Conservation (phyloP, 92 coral and sea anemone species). For the Epizoanthus fatuus region DNA sequence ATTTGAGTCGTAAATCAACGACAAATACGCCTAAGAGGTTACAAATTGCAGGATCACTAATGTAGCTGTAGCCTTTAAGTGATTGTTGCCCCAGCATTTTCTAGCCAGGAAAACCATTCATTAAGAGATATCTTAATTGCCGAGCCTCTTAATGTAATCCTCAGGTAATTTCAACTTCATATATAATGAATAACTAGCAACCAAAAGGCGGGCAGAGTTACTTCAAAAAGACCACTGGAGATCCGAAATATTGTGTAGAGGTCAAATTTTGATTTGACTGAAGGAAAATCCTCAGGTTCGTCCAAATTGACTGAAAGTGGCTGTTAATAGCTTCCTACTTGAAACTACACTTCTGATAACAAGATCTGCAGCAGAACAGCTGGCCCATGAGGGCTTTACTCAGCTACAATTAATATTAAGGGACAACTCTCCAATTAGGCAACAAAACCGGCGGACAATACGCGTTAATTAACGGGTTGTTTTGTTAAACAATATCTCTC, state of each 20-base stretch:
- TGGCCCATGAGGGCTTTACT: constrained; percentile 16
- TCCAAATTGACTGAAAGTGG: neutral
- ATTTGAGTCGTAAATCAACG: constrained; percentile 1
- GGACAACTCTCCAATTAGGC: constrained; percentile 93
- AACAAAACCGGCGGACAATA: constrained; percentile 87
- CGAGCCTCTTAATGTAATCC: constrained; percentile 70
- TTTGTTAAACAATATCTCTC: constrained; percentile 94
- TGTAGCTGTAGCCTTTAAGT: constrained; percentile 1
- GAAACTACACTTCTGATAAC: constrained; percentile 9
- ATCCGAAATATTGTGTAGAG: neutral
- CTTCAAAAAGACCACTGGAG: constrained; percentile 10
- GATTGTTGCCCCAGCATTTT: constrained; percentile 38
- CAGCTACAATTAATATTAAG: constrained; percentile 42
- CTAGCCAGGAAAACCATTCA: constrained; percentile 61
- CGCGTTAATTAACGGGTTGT: constrained; percentile 87
- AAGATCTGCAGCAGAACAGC: constrained; percentile 2
- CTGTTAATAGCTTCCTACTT: neutral
- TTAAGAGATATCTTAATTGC: constrained; percentile 71
- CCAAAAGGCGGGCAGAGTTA: constrained; percentile 38
- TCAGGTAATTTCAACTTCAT: constrained; percentile 63
- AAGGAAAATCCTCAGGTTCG: neutral
- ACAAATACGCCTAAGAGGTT: constrained; percentile 12
- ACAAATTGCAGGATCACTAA: constrained; percentile 2
- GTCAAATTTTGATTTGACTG: constrained; percentile 6
- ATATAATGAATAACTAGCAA: constrained; percentile 66